Percentiles rank a stretch among this genome's conserved stretches.
These are phyloP conservation scores for Mythimna vitellina DNA, from an alignment of 2,888 invertebrate genomes.

Conservation along the genomic window DNA sequence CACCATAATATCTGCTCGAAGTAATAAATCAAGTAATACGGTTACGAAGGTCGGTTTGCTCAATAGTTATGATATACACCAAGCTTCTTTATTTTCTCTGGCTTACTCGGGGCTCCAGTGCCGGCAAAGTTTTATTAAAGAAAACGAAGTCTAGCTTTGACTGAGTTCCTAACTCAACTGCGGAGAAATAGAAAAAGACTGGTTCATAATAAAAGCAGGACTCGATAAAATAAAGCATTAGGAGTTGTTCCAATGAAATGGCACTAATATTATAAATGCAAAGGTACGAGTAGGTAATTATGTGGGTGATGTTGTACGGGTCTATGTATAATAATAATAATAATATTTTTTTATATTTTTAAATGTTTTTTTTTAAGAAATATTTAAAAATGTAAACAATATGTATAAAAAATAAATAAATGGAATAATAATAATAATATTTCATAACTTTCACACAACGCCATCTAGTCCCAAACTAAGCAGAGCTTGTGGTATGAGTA, in stretches of 20 bases:
- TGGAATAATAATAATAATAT: too few relatives aligned
- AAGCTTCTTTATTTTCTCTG: conserved; percentile 46
- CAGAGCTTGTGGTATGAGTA: too few relatives aligned
- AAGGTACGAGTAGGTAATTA: too few relatives aligned
- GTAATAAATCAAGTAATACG: not conserved
- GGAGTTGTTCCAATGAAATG: conserved; percentile 9
- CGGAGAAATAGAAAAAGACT: conserved; percentile 47
- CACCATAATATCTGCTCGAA: too few relatives aligned
- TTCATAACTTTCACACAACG: too few relatives aligned
- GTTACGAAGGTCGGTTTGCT: conserved; percentile 13
- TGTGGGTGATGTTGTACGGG: too few relatives aligned
- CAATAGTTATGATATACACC: conserved; percentile 55
- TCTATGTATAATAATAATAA: too few relatives aligned
- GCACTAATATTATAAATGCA: conserved; percentile 4
- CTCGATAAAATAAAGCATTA: conserved; percentile 51
- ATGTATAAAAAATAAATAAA: too few relatives aligned
- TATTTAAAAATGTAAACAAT: too few relatives aligned
- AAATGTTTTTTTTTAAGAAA: too few relatives aligned
- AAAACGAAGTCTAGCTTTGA: conserved; percentile 63
- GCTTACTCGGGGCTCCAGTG: conserved; percentile 15
- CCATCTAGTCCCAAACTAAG: too few relatives aligned
- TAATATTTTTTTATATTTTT: too few relatives aligned
- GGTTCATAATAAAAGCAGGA: conserved; percentile 42
- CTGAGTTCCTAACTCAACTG: conserved; percentile 48
- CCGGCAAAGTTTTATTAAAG: conserved; percentile 65